Evolutionary conservation across 2,113 vertebrate species (phyloP).

Genomic region (Dolichotis patagonum): DNA sequence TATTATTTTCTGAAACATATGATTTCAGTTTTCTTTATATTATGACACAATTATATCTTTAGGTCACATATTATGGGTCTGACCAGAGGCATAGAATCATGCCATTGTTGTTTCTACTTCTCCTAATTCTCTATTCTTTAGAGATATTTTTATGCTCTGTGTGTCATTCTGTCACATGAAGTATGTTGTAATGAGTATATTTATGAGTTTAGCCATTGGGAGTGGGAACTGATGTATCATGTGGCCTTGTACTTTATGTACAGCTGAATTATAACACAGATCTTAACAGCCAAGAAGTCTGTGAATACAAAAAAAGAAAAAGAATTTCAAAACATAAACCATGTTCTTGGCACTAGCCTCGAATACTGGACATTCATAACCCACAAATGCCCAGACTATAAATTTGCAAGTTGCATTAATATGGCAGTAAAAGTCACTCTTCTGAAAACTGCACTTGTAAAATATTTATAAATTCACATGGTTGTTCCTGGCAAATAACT

Average conservation of each 20-base stretch:
- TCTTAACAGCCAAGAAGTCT: constrained; percentile 74
- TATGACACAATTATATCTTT: constrained; percentile 22
- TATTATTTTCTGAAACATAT: constrained; percentile 35
- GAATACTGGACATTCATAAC: constrained; percentile 81
- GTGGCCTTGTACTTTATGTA: constrained; percentile 66
- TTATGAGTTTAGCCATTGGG: constrained; percentile 79
- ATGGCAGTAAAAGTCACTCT: constrained; percentile 86
- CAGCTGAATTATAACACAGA: constrained; percentile 77
- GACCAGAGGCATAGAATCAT: constrained; percentile 15
- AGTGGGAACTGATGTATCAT: constrained; percentile 79
- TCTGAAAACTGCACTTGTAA: constrained; percentile 86
- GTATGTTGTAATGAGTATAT: constrained; percentile 71
- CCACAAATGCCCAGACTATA: constrained; percentile 82
- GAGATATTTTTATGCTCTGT: constrained; percentile 61
- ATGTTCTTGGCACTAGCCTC: constrained; percentile 79
- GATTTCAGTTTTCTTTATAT: constrained; percentile 14
- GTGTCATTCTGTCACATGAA: constrained; percentile 67
- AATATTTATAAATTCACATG: constrained; percentile 89
- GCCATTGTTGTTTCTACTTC: constrained; percentile 15
- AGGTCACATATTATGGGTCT: constrained; percentile 27
- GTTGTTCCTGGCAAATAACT: constrained; percentile 84
- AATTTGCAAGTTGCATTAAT: constrained; percentile 85
- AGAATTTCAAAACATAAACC: constrained; percentile 83
- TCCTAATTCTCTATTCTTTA: constrained; percentile 49
- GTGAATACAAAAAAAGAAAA: constrained; percentile 73